Conservation (phyloP, 2,888 invertebrate genomes). For the Temnothorax unifasciatus region DNA sequence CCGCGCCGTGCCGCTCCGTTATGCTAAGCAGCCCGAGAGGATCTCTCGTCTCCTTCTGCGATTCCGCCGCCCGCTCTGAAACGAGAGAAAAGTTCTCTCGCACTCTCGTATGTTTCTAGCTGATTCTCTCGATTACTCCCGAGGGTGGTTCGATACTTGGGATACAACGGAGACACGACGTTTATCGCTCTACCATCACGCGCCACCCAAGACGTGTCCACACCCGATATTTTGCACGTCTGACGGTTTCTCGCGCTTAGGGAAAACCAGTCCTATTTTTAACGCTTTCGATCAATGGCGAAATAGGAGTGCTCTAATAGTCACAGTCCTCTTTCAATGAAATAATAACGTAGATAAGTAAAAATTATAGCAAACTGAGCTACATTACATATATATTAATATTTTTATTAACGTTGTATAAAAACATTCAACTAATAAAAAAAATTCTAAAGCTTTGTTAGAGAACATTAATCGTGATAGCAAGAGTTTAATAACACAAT, state of each 20-base stretch:
- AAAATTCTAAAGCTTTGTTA: background rate
- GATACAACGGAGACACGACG: conserved; percentile 52
- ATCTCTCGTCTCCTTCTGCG: conserved; percentile 50
- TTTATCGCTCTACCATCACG: conserved; percentile 50
- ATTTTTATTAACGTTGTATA: background rate
- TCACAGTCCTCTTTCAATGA: background rate
- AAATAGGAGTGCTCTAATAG: background rate
- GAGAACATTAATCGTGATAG: background rate
- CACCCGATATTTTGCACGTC: conserved; percentile 31
- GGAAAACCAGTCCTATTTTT: conserved; percentile 45
- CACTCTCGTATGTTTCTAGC: conserved; percentile 44
- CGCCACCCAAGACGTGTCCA: conserved; percentile 60
- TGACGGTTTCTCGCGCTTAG: background rate
- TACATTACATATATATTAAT: background rate
- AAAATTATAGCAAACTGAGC: background rate
- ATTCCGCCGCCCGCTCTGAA: conserved; percentile 25
- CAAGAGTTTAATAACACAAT: background rate
- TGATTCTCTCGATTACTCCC: conserved; percentile 34
- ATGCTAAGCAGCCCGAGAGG: conserved; percentile 70
- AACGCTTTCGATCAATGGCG: conserved; percentile 4
- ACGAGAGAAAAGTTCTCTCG: conserved; percentile 35
- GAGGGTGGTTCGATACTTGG: conserved; percentile 43
- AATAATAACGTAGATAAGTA: background rate
- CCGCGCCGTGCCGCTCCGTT: conserved; percentile 69
- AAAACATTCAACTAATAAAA: background rate